These are phyloP conservation scores for Chrysogorgia sp. DNA, from an alignment of 92 coral and sea anemone genomes.

Conservation along the genomic window DNA sequence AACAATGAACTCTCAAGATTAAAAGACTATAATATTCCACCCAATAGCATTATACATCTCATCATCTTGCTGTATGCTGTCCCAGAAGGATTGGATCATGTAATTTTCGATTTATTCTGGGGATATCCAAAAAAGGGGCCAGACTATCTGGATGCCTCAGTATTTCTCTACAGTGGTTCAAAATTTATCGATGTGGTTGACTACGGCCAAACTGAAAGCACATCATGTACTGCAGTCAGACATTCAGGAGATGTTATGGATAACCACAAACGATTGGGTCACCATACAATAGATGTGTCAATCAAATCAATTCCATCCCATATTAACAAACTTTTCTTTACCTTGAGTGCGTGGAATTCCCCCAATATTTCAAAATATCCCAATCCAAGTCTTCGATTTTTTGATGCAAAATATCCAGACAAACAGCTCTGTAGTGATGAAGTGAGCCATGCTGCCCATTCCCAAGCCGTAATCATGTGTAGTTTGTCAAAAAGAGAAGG, in stretches of 20 bases:
- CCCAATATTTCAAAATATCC: constrained; percentile 86
- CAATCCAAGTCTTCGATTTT: constrained; percentile 81
- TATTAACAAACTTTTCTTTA: constrained; percentile 83
- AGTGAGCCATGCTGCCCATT: constrained; percentile 84
- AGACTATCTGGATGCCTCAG: constrained; percentile 88
- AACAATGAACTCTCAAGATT: constrained; percentile 45
- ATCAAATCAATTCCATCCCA: constrained; percentile 67
- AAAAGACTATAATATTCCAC: constrained; percentile 72
- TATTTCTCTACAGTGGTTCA: constrained; percentile 73
- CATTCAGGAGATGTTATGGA: constrained; percentile 98
- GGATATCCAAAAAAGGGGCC: constrained; percentile 67
- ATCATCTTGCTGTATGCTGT: constrained; percentile 84
- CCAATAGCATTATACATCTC: constrained; percentile 74
- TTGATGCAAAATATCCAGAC: constrained; percentile 73
- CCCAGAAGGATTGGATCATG: constrained; percentile 76
- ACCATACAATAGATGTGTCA: constrained; percentile 76
- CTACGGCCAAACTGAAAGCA: background rate
- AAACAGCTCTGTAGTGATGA: constrained; percentile 86
- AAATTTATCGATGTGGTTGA: constrained; percentile 66
- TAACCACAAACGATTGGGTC: constrained; percentile 53
- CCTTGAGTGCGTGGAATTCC: constrained; percentile 87
- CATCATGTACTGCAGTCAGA: constrained; percentile 51
- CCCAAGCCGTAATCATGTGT: constrained; percentile 97
- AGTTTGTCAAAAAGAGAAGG: constrained; percentile 75
- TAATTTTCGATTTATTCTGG: constrained; percentile 90